Percentiles rank a stretch among this genome's conserved stretches.
These are phyloP conservation scores for Lagopus muta DNA, from an alignment of 2,113 vertebrate species.

Conservation along the genomic window DNA sequence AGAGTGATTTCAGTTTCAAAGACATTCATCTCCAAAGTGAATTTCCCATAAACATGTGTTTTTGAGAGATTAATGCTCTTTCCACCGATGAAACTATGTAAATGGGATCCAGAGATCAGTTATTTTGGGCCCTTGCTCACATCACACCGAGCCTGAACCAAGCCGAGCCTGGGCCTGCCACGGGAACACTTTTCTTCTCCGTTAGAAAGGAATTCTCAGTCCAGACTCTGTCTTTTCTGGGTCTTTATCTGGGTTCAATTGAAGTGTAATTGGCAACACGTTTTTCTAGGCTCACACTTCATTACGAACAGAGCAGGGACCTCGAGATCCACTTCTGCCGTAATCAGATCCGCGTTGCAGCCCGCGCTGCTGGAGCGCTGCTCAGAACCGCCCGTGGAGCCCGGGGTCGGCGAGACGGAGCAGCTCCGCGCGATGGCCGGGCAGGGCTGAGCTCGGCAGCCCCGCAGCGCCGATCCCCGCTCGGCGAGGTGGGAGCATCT, in stretches of 20 bases:
- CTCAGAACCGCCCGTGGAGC: background rate
- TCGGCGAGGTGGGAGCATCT: background rate
- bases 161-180: background rate
- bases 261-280: conserved; percentile 69
- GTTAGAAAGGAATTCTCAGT: conserved; percentile 55
- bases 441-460: no score
- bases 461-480: no score
- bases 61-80: conserved; percentile 61
- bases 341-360: conserved; percentile 35
- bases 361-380: conserved; percentile 8
- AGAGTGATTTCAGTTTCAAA: conserved; percentile 42
- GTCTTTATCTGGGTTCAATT: conserved; percentile 71
- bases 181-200: conserved; percentile 36
- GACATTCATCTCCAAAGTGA: conserved; percentile 25
- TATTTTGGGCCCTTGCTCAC: conserved; percentile 25
- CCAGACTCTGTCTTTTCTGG: conserved; percentile 51
- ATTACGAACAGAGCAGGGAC: conserved; percentile 44
- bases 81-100: conserved; percentile 51
- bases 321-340: conserved; percentile 40
- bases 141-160: background rate
- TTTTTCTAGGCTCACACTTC: conserved; percentile 69
- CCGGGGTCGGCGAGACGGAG: background rate
- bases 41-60: conserved; percentile 48
- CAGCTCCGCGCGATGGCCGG: no score
- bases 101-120: conserved; percentile 33